Conservation (phyloP, 1,140 invertebrate genomes). For the Microvelia longipes region DNA sequence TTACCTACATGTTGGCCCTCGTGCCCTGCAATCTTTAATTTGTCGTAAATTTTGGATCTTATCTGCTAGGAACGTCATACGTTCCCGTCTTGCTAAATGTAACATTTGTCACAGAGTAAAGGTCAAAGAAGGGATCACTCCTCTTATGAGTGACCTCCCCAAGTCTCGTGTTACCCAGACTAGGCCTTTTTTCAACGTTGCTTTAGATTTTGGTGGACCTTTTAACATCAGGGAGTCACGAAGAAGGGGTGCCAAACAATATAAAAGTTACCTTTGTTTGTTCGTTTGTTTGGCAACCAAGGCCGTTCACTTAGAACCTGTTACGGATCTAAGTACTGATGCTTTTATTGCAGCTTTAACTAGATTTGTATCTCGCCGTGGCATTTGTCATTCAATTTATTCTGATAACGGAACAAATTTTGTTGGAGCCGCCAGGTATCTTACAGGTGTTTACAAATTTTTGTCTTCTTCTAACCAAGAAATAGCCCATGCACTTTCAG, state of each 20-base stretch:
- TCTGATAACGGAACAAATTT: background rate
- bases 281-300: background rate
- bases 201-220: background rate
- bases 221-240: background rate
- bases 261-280: background rate
- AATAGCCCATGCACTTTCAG: background rate
- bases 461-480: background rate
- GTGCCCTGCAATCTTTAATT: background rate
- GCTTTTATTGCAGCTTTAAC: background rate
- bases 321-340: background rate
- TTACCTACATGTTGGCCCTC: background rate
- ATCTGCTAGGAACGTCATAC: background rate
- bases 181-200: background rate
- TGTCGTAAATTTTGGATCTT: background rate
- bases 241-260: background rate
- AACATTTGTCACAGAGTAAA: background rate
- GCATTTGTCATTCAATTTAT: background rate
- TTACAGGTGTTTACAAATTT: background rate
- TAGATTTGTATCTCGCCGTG: background rate
- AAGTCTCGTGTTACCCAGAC: background rate
- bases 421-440: background rate
- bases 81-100: background rate
- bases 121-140: background rate
- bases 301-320: background rate
- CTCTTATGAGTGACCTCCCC: background rate